Evolutionary conservation across 2,888 invertebrate genomes (phyloP).

Genomic region (Thymelicus lineola): DNA sequence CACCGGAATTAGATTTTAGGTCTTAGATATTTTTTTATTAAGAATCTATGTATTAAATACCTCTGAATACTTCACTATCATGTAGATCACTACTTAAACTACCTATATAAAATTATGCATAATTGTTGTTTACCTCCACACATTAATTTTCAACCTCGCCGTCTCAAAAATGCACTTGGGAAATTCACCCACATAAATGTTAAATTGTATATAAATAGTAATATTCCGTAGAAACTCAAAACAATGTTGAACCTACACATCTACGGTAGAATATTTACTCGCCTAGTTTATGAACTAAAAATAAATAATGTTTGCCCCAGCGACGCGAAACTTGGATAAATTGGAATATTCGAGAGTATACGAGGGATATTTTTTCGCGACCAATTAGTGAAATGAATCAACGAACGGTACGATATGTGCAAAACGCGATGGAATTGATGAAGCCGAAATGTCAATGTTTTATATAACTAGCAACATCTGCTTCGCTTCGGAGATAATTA

Average conservation of each 20-base stretch:
- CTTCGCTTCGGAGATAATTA: too few relatives aligned
- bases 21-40: too few relatives aligned
- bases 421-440: slow-evolving; percentile 6
- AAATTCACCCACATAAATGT: too few relatives aligned
- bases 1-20: too few relatives aligned
- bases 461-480: not conserved
- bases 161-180: too few relatives aligned
- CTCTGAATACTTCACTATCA: too few relatives aligned
- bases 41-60: too few relatives aligned
- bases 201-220: too few relatives aligned
- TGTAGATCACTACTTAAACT: too few relatives aligned
- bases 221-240: not conserved
- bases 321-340: slow-evolving; percentile 10
- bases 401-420: not conserved
- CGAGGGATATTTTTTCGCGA: not conserved
- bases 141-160: too few relatives aligned
- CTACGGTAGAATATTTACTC: slow-evolving; percentile 4
- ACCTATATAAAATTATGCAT: too few relatives aligned
- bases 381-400: slow-evolving; percentile 19
- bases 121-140: too few relatives aligned
- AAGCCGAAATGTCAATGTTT: not conserved
- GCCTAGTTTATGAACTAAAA: slow-evolving; percentile 17
- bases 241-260: slow-evolving; percentile 2
- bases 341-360: slow-evolving; percentile 11
- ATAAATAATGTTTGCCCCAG: slow-evolving; percentile 12